Evolutionary conservation across 1,140 invertebrate genomes (phyloP).

Genomic region (Drosophila fuyamai): DNA sequence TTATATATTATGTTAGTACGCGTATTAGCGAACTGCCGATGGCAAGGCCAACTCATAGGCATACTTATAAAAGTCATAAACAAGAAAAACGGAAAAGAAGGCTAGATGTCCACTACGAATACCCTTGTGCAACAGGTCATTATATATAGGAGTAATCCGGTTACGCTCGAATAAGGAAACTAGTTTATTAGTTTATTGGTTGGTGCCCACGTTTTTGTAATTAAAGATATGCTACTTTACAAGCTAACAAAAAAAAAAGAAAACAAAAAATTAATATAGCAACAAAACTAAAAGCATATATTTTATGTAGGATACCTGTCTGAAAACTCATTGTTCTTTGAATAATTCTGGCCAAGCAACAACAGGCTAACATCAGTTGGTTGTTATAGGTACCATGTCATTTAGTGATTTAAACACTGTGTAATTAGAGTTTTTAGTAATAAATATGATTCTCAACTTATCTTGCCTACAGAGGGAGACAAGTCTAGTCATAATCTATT

Average conservation of each 20-base stretch:
- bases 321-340: too few relatives aligned
- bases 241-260: neutral
- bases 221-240: neutral
- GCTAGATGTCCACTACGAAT: neutral
- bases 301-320: too few relatives aligned
- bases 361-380: neutral
- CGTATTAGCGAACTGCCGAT: conserved; percentile 16
- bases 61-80: conserved; percentile 14
- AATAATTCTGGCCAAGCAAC: too few relatives aligned
- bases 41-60: conserved; percentile 32
- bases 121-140: neutral
- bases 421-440: neutral
- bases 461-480: neutral
- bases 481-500: conserved; percentile 4
- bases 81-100: conserved; percentile 5
- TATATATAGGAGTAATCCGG: neutral
- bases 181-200: neutral
- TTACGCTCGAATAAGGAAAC: conserved; percentile 3
- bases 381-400: neutral
- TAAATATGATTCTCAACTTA: conserved; percentile 11
- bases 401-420: conserved; percentile 5
- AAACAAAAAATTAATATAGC: neutral
- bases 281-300: neutral
- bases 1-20: neutral
- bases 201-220: neutral